Conservation (phyloP, 1,140 invertebrate species). For the Panagrolaimus sp. region DNA sequence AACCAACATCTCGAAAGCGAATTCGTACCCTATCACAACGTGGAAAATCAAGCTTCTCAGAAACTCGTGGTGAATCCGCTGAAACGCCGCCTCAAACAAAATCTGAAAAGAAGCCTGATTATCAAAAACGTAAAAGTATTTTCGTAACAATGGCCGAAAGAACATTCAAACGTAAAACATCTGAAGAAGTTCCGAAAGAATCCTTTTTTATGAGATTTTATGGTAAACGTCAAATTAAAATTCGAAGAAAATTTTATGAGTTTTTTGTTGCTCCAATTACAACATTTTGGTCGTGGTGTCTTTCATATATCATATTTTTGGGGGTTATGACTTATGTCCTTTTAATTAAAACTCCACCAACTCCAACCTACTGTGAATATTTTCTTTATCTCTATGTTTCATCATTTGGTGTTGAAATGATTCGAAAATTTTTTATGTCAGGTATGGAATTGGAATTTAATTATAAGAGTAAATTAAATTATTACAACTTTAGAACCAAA, state of each 20-base stretch:
- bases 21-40: not conserved
- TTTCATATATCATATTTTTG: conserved; percentile 86
- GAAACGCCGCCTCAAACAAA: not conserved
- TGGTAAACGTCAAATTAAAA: not conserved
- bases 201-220: not conserved
- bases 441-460: too few relatives aligned
- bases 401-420: conserved; percentile 47
- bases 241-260: not conserved
- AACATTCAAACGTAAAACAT: not conserved
- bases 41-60: not conserved
- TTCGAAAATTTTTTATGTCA: conserved; percentile 62
- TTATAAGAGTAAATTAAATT: too few relatives aligned
- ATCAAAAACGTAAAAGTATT: not conserved
- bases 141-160: not conserved
- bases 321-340: conserved; percentile 84
- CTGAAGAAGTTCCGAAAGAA: not conserved
- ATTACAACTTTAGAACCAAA: conserved; percentile 47
- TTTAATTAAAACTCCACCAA: conserved; percentile 61
- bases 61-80: not conserved
- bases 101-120: not conserved
- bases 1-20: not conserved
- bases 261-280: conserved; percentile 96
- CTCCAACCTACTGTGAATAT: conserved; percentile 38
- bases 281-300: conserved; percentile 94
- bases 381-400: conserved; percentile 49